phyloP scores from a whole-genome alignment of 2,797 vertebrate species.

The Chloroceryle amazona region DNA sequence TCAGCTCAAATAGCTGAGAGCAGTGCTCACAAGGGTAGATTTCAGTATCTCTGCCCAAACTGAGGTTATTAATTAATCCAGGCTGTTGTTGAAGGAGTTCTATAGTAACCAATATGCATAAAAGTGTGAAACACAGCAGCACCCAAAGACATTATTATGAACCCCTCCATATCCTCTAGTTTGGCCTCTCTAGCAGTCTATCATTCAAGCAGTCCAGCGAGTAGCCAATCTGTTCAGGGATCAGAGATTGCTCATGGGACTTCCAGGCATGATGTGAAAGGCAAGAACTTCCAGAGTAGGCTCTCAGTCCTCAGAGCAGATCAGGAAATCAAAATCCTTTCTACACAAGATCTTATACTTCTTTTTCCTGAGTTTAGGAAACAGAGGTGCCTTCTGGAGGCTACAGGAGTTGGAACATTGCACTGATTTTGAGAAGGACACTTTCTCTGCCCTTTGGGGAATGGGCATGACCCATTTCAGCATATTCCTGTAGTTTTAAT shows the following conservation, averaged over 20 bases:
- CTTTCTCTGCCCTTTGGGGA: neutral
- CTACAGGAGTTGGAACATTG: neutral
- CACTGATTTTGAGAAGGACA: neutral
- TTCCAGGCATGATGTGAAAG: neutral
- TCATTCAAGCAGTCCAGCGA: neutral
- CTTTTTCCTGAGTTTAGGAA: neutral
- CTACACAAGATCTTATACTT: neutral
- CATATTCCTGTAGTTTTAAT: neutral
- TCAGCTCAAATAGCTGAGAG: neutral
- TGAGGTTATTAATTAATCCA: neutral
- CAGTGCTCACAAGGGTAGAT: neutral
- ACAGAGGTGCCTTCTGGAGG: neutral
- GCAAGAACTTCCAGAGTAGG: neutral
- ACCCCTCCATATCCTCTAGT: neutral
- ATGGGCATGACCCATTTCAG: neutral
- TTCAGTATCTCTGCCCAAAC: neutral
- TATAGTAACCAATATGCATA: neutral
- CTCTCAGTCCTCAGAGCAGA: neutral
- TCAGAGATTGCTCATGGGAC: fast-evolving
- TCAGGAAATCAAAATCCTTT: neutral
- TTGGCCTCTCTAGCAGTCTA: neutral
- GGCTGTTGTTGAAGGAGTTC: neutral
- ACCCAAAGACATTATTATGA: fast-evolving
- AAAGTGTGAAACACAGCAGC: neutral
- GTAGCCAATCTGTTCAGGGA: neutral